Base-by-base conservation (phyloP, 2,888 invertebrate species). In the Drosophila neoperkinsi region DNA sequence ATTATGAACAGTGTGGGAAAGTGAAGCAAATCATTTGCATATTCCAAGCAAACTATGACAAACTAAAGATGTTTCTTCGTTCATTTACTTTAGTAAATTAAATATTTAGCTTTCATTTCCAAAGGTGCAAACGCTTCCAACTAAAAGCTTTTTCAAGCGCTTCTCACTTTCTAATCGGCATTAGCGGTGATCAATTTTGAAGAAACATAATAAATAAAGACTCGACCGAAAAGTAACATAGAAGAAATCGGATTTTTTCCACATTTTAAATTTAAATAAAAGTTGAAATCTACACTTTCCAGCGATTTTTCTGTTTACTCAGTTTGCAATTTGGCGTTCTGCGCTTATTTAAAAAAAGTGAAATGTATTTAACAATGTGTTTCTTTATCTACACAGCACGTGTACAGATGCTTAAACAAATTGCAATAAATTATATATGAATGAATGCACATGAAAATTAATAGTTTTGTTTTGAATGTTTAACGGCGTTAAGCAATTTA, bases 331-430 rank as follows among this genome's bases (percentile, higher is more conserved):
- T 21, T 0, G 21, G 16, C n/a, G 16, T 28, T 38, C 13, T 28
- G 3, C 1, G 56, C n/a, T 56, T n/a, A 9, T 56, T n/a, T n/a
- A 56, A 21, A 13, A n/a, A 46, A 7, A 4, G 30, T n/a, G 28
- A 30, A 13, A 21, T 21, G 3, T 41, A 13, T 16, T 31, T 30
- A 21, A 16, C 18, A 56, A 33, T 49, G 11, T 36, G 38, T 10
- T 11, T 53, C 34, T 53, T 50, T 55, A 50, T 56, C 43, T 52
- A 31, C 9, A 4, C 16, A 51, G 30, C 34, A 53, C 30, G 18
- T 16, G 4, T 18, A n/a, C 7, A 30, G 3, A 16, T 34, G 33
- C n/a, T 33, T 11, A 3, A 31, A 33, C 10, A 38, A 34, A 49
- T 31, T 25, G 3, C 4, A 18, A 49, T 18, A 58, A 33, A 25